phyloP scores from a whole-genome alignment of 1,140 invertebrate species.

The Panonychus citri region DNA sequence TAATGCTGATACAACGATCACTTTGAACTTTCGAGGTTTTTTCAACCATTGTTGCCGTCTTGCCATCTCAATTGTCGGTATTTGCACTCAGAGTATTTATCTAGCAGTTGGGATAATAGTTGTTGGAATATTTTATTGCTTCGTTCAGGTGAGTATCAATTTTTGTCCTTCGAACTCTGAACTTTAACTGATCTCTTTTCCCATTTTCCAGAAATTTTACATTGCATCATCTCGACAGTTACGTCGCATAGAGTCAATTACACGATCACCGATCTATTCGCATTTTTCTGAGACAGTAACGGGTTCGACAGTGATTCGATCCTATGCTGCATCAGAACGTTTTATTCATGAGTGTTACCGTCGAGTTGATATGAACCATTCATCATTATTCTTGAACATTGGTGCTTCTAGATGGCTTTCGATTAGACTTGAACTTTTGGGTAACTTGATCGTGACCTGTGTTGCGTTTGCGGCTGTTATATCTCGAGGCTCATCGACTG shows the following conservation, averaged over 20 bases:
- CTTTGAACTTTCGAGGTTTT: background rate
- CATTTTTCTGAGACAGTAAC: constrained; percentile 32
- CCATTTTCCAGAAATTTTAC: constrained; percentile 32
- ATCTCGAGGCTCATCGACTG: constrained; percentile 35
- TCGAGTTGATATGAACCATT: constrained; percentile 64
- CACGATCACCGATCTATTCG: constrained; percentile 30
- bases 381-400: constrained; percentile 62
- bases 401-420: constrained; percentile 74
- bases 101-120: constrained; percentile 61
- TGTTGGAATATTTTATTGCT: constrained; percentile 47
- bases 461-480: constrained; percentile 54
- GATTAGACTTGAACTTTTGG: constrained; percentile 69
- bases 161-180: constrained; percentile 36
- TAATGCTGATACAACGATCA: constrained; percentile 21
- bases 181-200: constrained; percentile 57
- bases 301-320: constrained; percentile 31
- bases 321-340: constrained; percentile 25
- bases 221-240: constrained; percentile 28
- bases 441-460: constrained; percentile 50
- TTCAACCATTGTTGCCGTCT: constrained; percentile 36
- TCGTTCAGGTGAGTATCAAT: background rate
- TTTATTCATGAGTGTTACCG: constrained; percentile 46
- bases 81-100: constrained; percentile 37
- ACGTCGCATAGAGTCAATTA: constrained; percentile 29
- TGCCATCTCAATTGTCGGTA: constrained; percentile 49